Conservation (phyloP, 2,797 vertebrate genomes). For the Anguilla megastoma region DNA sequence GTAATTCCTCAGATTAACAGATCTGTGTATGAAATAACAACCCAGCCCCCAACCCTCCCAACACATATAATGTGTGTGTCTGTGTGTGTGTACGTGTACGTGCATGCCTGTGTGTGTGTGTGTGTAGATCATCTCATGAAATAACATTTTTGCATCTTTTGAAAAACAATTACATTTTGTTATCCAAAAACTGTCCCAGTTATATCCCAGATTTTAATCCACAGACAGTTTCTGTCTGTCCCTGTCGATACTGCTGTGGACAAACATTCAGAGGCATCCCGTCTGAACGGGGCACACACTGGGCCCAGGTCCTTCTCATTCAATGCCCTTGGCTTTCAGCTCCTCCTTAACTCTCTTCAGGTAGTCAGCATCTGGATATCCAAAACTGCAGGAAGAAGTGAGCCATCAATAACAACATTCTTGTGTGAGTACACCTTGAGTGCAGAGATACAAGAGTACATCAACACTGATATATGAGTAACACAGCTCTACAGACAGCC, state of each 20-base stretch:
- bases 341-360: constrained; percentile 70
- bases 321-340: constrained; percentile 73
- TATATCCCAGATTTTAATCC: neutral
- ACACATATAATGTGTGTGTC: too few relatives aligned
- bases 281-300: neutral
- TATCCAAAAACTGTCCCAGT: neutral
- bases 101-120: too few relatives aligned
- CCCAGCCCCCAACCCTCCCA: too few relatives aligned
- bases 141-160: too few relatives aligned
- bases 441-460: neutral
- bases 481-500: neutral
- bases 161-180: too few relatives aligned
- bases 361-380: constrained; percentile 70
- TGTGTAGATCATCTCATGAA: too few relatives aligned
- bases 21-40: too few relatives aligned
- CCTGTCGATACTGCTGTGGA: neutral
- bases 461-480: neutral
- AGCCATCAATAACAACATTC: neutral
- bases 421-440: neutral
- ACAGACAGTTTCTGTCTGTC: neutral
- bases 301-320: constrained; percentile 50
- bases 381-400: constrained; percentile 56
- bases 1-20: too few relatives aligned
- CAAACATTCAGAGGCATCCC: neutral
- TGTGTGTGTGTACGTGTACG: too few relatives aligned